Conservation (phyloP, 2,113 vertebrate genomes). For the Benitochromis conjunctus region DNA sequence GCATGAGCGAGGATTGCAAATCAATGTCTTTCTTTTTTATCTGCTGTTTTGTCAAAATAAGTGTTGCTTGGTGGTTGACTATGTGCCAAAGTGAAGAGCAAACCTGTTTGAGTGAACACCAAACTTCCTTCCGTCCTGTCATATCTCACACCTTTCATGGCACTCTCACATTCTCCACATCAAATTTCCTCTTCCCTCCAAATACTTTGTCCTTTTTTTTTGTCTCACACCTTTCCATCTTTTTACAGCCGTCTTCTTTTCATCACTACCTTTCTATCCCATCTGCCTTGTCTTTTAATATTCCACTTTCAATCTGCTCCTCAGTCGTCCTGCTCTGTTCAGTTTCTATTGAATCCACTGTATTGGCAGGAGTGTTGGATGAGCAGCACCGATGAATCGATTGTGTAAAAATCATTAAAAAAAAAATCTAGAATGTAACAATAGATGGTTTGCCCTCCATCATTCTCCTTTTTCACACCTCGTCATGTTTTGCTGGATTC, state of each 20-base stretch:
- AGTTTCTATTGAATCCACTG: neutral
- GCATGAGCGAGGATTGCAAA: neutral
- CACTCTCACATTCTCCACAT: neutral
- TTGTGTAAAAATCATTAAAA: neutral
- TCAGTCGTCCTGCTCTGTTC: neutral
- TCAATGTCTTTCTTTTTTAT: neutral
- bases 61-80: slow-evolving; percentile 21
- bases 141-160: neutral
- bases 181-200: neutral
- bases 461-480: neutral
- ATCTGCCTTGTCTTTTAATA: neutral
- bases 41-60: neutral
- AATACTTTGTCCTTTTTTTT: neutral
- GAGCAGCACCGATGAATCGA: neutral
- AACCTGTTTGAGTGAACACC: neutral
- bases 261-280: neutral
- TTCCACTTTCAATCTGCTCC: neutral
- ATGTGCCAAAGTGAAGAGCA: neutral
- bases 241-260: neutral
- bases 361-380: neutral
- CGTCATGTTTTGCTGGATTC: neutral
- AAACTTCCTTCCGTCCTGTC: neutral
- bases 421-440: neutral
- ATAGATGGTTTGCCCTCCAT: neutral
- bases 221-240: neutral